Evolutionary conservation across 2,113 vertebrate species (phyloP).

Genomic region (Vicugna pacos): DNA sequence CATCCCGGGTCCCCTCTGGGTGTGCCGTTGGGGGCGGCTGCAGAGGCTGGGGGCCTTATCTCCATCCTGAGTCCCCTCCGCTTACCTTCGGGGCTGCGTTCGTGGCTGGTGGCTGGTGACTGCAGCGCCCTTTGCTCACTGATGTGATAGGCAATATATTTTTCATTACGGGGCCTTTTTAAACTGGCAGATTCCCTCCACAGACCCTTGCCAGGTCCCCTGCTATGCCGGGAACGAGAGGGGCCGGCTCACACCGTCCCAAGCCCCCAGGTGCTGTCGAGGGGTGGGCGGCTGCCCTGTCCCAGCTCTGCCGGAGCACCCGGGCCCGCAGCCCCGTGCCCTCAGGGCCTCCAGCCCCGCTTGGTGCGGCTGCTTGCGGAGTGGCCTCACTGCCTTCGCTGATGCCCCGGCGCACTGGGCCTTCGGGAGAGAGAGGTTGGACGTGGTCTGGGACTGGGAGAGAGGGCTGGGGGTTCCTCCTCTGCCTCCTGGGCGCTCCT

Average conservation of each 20-base stretch:
- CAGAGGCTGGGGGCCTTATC: no score
- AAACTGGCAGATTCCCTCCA: rapidly evolving
- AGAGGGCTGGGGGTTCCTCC: rapidly evolving
- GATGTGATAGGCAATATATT: no score
- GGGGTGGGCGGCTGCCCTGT: not conserved
- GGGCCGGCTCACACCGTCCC: rapidly evolving
- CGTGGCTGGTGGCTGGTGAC: no score
- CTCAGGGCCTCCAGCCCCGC: rapidly evolving
- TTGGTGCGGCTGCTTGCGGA: rapidly evolving
- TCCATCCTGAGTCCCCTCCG: no score
- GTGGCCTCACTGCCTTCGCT: not conserved
- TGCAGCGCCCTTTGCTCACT: no score
- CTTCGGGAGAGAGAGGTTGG: not conserved
- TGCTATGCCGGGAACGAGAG: not conserved
- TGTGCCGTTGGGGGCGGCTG: no score
- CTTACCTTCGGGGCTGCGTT: no score
- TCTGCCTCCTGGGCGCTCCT: rapidly evolving
- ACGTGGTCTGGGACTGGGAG: not conserved
- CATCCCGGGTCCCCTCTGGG: no score
- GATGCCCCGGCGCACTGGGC: rapidly evolving
- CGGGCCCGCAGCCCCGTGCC: rapidly evolving
- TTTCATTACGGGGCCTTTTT: not conserved
- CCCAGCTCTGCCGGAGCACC: not conserved
- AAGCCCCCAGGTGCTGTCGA: not conserved
- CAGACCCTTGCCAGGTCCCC: rapidly evolving